Conservation (phyloP, 2,113 vertebrate species). For the Zingel zingel region DNA sequence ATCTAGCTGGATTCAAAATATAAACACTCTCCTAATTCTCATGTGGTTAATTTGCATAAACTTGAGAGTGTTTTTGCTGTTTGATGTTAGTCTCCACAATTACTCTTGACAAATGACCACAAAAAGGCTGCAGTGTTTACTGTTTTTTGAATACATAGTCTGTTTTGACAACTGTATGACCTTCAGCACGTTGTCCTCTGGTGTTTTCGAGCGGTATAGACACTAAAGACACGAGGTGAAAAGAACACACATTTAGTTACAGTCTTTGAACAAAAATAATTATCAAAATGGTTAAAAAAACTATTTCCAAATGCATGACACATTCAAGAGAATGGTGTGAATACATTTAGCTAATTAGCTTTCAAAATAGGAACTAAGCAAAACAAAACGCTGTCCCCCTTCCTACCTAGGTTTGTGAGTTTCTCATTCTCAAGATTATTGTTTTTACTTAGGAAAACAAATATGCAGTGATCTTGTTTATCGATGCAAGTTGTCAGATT, state of each 20-base stretch:
- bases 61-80: slow-evolving; percentile 38
- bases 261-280: slow-evolving; percentile 71
- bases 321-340: slow-evolving; percentile 45
- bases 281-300: slow-evolving; percentile 50
- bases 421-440: slow-evolving; percentile 24
- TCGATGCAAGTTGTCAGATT: background rate
- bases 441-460: background rate
- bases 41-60: slow-evolving; percentile 70
- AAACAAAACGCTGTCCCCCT: slow-evolving; percentile 49
- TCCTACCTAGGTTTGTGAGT: slow-evolving; percentile 7
- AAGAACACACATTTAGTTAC: slow-evolving; percentile 52
- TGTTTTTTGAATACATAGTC: slow-evolving; percentile 29
- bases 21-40: slow-evolving; percentile 47
- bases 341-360: slow-evolving; percentile 65
- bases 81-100: slow-evolving; percentile 57
- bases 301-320: slow-evolving; percentile 49
- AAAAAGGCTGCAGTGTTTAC: slow-evolving; percentile 51
- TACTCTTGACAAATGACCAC: slow-evolving; percentile 65
- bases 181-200: slow-evolving; percentile 49
- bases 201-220: slow-evolving; percentile 41
- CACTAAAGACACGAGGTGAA: slow-evolving; percentile 34
- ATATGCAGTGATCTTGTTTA: background rate
- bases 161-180: slow-evolving; percentile 65
- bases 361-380: slow-evolving; percentile 43
- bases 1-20: slow-evolving; percentile 37